A percentile compares a stretch with the other conserved stretches of the same genome.
Conservation (phyloP, 2,888 invertebrate species). For the Allygus modestus region DNA sequence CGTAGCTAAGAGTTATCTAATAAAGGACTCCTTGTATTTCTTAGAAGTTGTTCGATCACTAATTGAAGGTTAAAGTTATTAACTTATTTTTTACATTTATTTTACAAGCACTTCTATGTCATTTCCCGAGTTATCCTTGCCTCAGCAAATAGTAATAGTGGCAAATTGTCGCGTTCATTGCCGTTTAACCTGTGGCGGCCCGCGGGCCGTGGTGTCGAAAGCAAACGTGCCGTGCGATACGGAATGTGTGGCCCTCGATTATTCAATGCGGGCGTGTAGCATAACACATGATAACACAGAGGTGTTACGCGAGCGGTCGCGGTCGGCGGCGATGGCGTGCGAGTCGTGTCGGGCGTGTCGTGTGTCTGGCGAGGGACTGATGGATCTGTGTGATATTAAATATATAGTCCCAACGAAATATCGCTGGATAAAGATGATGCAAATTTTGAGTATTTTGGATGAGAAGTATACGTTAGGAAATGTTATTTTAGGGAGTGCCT, state of each 20-base stretch:
- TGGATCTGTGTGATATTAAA: too few relatives aligned
- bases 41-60: too few relatives aligned
- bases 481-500: too few relatives aligned
- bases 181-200: background rate
- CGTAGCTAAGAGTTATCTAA: too few relatives aligned
- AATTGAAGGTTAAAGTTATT: background rate
- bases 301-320: background rate
- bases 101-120: background rate
- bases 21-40: too few relatives aligned
- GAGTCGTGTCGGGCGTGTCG: background rate
- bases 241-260: background rate
- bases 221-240: background rate
- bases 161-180: background rate
- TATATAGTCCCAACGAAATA: too few relatives aligned
- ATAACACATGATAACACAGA: background rate
- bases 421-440: too few relatives aligned
- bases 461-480: too few relatives aligned
- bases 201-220: background rate
- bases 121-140: too few relatives aligned
- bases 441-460: too few relatives aligned
- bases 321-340: background rate
- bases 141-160: background rate
- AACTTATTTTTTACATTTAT: background rate
- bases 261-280: constrained; percentile 19
- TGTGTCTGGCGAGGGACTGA: background rate